phyloP scores from a whole-genome alignment of 2,888 invertebrate genomes.

The Drosophila atroscutellata region DNA sequence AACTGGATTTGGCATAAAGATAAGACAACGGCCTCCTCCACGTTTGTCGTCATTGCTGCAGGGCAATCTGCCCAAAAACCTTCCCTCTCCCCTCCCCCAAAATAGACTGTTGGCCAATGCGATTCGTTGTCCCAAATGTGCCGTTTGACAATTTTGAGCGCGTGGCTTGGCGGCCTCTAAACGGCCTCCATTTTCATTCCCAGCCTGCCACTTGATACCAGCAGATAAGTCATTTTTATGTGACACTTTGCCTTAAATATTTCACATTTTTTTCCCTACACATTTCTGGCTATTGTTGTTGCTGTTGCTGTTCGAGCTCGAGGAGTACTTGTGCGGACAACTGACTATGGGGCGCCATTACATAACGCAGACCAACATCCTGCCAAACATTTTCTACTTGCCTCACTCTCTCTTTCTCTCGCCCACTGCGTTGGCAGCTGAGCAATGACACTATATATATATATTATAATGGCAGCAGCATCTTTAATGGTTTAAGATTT shows the following conservation, averaged over 20 bases:
- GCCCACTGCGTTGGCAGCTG: slow-evolving; percentile 27
- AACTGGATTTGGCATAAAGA: slow-evolving; percentile 81
- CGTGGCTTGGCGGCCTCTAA: slow-evolving; percentile 64
- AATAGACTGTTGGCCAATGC: slow-evolving; percentile 15
- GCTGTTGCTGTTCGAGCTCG: not conserved
- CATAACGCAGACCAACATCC: slow-evolving; percentile 35
- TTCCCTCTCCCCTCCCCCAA: not conserved
- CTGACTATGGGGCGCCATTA: slow-evolving; percentile 50
- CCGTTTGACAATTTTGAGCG: slow-evolving; percentile 73
- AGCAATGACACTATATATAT: slow-evolving; percentile 68
- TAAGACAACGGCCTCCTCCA: slow-evolving; percentile 60
- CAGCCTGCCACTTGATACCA: slow-evolving; percentile 78
- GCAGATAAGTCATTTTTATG: slow-evolving; percentile 84
- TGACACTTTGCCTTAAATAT: slow-evolving; percentile 83
- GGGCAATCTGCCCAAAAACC: slow-evolving; percentile 58
- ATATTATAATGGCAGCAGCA: slow-evolving; percentile 67
- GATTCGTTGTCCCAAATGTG: slow-evolving; percentile 49
- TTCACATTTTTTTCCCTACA: slow-evolving; percentile 75
- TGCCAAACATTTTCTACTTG: slow-evolving; percentile 18
- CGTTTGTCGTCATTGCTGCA: slow-evolving; percentile 49
- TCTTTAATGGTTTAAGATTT: slow-evolving; percentile 73
- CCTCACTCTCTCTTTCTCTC: not conserved
- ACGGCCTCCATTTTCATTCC: slow-evolving; percentile 53
- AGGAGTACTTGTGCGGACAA: slow-evolving; percentile 29
- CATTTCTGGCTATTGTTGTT: slow-evolving; percentile 48